Evolutionary conservation across 2,888 invertebrate genomes (phyloP), one percentile per base, ranked within the genome.

Genomic region (Xanthia togata): DNA sequence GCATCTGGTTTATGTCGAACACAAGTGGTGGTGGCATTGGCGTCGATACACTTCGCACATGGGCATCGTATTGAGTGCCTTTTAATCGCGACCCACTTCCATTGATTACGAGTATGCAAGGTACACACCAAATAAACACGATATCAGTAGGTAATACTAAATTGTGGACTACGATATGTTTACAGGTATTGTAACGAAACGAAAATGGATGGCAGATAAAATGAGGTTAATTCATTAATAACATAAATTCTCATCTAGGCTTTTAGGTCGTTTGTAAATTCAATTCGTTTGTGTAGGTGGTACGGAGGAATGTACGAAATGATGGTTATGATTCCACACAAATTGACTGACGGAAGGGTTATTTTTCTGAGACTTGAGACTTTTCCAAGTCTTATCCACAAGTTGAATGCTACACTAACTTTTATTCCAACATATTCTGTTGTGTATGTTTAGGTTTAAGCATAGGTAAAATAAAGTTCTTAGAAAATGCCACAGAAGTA

Each of bases 1-100:
- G 88, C 94, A 93, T 94, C 94, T 95, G 94, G 87, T 94, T 93
- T 90, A 91, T 93, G 89, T 94, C 90, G 84, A 85, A 79, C 83
- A 88, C 90, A 92, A 92, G 91, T 92, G 91, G 90, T 86, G 87
- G 87, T 88, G 87, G 88, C 90, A 89, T 89, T 86, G 91, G 87
- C 83, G 84, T 89, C 90, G 89, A 85, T 89, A 87, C 88, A 89
- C 87, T 93, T 93, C 89, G 93, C 94, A 94, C 93, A 94, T 94
- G 94, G 92, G 92, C 90, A 89, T 90, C 89, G 79, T 87, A 90
- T 92, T 89, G 91, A 93, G 92, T 92, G 91, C 90, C 90, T 92
- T 93, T 93, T 93, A 93, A 93, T 91, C 91, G 90, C 85, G 89
- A 82, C 89, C 91, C 92, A 92, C 93, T 93, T 92, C 88, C 89